Base-by-base conservation (phyloP, 2,113 vertebrate genomes). In the Stigmatopora argus region DNA sequence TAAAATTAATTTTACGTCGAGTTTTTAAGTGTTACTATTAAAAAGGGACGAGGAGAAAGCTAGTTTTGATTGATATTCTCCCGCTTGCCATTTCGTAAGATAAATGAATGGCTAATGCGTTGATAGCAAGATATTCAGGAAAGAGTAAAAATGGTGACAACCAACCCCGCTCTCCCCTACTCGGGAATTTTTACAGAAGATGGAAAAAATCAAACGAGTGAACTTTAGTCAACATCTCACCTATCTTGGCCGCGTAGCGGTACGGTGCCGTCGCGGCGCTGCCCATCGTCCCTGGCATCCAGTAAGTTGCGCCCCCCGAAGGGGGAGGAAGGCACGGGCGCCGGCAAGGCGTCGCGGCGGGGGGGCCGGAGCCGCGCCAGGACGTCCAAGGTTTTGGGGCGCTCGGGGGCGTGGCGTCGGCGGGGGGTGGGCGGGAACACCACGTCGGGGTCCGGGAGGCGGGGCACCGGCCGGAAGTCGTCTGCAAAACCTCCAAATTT, bases 311-410 rank as follows among this genome's bases (percentile, higher is more conserved):
- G 91, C 5, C 88, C 69, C 87, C 72, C 66, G 71, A 82, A 70
- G 72, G 93, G 82, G 85, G 90, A 45, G 91, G 90, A 92, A 66
- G 46, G 93, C 80, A 93, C 93, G 35, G 94, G 92, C 68, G 93
- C 89, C 46, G 4, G 92, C 0, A 93, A 94, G 3, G 92, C 91
- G 49, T 96, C 95, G 18, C 92, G 85, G 53, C 94, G 92, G 0
- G 92, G 94, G 34, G 96, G 96, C 34, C 96, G 95, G 7, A 96
- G 96, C 53, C 96, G 91, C 17, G 94, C 92, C 60, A 95, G 86
- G 77, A 99, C 94, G 86, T 99, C 95, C 77, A 98, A 60, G 2
- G 96, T 99, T 87, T 98, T 98, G 69, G 96, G 96, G 65, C 96
- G 94, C 85, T 98, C 96, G 17, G 95, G 91, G 23, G 93, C 92